A percentile compares a stretch with the other conserved stretches of the same genome.
Conservation (phyloP, 2,888 invertebrate species). For the Sminthurinus aureus region DNA sequence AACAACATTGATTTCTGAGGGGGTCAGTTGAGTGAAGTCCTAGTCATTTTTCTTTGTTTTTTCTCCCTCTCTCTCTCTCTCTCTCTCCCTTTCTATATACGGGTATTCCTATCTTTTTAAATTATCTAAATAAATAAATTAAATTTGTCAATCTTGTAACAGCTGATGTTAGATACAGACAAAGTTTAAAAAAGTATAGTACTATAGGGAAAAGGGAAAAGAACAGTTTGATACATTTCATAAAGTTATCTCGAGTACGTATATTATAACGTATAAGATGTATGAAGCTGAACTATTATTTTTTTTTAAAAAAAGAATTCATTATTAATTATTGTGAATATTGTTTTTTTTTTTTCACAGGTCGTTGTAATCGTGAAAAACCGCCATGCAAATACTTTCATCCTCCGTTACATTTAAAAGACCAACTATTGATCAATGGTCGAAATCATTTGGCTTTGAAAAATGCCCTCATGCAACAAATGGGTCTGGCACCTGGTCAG, state of each 20-base stretch:
- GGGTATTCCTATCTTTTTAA: background rate
- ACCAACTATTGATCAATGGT: conserved; percentile 99
- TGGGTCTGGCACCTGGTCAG: conserved; percentile 89
- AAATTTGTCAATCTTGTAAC: no score
- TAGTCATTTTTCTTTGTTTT: conserved; percentile 26
- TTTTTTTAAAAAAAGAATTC: background rate
- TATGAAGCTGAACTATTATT: background rate
- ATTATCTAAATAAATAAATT: no score
- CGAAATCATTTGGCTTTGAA: conserved; percentile 99
- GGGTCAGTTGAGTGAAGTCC: conserved; percentile 26
- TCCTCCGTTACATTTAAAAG: conserved; percentile 99
- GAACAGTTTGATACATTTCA: no score
- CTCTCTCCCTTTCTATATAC: background rate
- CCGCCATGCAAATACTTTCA: conserved; percentile 99
- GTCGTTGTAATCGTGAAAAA: conserved; percentile 99
- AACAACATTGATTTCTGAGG: conserved; percentile 33
- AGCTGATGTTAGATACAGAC: no score
- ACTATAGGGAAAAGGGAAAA: no score
- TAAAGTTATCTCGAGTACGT: no score
- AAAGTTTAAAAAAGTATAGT: no score
- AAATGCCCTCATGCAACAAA: conserved; percentile 96
- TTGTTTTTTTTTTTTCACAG: conserved; percentile 69
- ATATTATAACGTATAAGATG: no score
- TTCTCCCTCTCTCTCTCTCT: background rate
- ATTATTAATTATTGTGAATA: background rate